These are phyloP conservation scores for Scaptomyza graminum DNA, from an alignment of 1,140 invertebrate genomes.

Conservation along the genomic window DNA sequence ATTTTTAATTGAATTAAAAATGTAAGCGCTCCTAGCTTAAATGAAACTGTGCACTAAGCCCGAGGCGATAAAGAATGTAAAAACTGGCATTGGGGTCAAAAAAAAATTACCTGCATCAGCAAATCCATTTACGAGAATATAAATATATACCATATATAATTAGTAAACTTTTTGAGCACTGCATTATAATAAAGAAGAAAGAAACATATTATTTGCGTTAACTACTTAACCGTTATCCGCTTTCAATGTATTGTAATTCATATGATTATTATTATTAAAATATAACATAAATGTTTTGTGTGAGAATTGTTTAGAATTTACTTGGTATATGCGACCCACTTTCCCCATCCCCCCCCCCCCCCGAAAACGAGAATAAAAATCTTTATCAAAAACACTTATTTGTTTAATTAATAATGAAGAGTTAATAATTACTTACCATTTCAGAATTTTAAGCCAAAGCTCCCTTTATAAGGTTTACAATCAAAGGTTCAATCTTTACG, in stretches of 20 bases:
- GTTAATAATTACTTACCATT: too few relatives aligned
- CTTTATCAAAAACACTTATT: constrained; percentile 44
- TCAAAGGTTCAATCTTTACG: too few relatives aligned
- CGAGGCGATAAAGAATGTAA: constrained; percentile 21
- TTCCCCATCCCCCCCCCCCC: background rate
- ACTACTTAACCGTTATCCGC: constrained; percentile 27
- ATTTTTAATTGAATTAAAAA: constrained; percentile 60
- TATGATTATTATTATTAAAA: constrained; percentile 54
- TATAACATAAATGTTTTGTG: constrained; percentile 58
- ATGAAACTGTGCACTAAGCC: constrained; percentile 26
- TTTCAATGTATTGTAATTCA: constrained; percentile 60
- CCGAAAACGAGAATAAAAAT: constrained; percentile 51
- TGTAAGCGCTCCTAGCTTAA: constrained; percentile 53
- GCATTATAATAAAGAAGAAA: constrained; percentile 35
- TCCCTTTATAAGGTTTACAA: constrained; percentile 16
- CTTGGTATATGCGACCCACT: constrained; percentile 42
- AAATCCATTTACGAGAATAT: constrained; percentile 23
- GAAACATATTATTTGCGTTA: constrained; percentile 22
- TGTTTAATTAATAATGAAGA: too few relatives aligned
- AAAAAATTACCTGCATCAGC: constrained; percentile 21
- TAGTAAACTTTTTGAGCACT: constrained; percentile 27
- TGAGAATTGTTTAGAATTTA: constrained; percentile 53
- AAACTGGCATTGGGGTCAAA: constrained; percentile 18
- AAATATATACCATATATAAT: constrained; percentile 19
- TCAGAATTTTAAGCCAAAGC: too few relatives aligned